Base-by-base conservation (phyloP, 2,797 vertebrate species). In the Pipistrellus kuhlii region DNA sequence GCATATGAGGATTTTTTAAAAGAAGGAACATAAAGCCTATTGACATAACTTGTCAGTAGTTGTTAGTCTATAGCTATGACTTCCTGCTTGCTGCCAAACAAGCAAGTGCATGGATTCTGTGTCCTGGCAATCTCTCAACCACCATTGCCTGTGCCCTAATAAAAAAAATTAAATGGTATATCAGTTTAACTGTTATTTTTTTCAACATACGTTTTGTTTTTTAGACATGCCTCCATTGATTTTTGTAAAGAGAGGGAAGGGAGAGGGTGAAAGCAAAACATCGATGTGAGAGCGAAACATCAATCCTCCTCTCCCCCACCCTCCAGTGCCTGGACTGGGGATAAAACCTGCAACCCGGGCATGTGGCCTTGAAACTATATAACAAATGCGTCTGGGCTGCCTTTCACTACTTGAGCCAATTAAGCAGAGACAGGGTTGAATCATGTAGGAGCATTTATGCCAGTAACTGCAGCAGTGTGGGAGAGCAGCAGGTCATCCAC, bases 21-120 rank as follows among this genome's bases (percentile, higher is more conserved):
- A 89, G 55, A 80, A 35, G 25, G 30, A 77, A 71, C 94, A 82
- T 32, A 20, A 18, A 23, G n/a, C 41, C 71, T 91, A 59, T 81
- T 84, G 30, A 87, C 88, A 95, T 81, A 94, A 93, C 85, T 91
- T 95, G 64, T 94, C 73, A 85, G 81, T 85, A 89, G 75, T 88
- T 88, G 55, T 90, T 46, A 68, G 12, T 90, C 92, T 96, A 69
- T 80, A 76, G 35, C 85, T 92, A 18, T 93, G 66, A 88, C 35
- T 93, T 55, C 15, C 88, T 91, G 6, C 83, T 96, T 82, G 75
- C 57, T 89, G 71, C 69, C 88, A 94, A 95, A 76, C 17, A 80
- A 91, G 62, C 57, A 88, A 7, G 3, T 69, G 55, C 41, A 48
- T 93, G 44, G 73, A 91, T 89, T 76, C 11, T 83, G 21, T 85